phyloP scores from a whole-genome alignment of 2,797 vertebrate species.

The Tapera naevia region DNA sequence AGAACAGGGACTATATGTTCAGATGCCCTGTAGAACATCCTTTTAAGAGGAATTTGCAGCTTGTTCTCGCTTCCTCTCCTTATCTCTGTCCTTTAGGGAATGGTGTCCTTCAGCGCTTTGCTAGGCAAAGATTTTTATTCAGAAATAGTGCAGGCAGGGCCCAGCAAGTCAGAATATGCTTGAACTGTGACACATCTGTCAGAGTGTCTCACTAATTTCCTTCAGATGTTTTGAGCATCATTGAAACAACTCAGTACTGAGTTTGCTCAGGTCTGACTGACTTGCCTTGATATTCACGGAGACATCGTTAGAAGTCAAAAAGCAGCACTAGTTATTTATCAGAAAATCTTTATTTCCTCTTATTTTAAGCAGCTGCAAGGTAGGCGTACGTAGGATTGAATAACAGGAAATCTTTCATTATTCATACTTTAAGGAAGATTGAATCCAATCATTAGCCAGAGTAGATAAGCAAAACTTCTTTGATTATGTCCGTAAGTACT shows the following conservation, averaged over 20 bases:
- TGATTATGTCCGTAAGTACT: neutral
- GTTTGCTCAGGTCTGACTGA: neutral
- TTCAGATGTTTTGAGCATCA: neutral
- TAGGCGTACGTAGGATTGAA: neutral
- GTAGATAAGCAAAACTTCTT: neutral
- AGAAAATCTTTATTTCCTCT: neutral
- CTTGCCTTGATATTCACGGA: neutral
- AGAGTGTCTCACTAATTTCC: neutral
- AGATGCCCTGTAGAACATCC: rapidly evolving
- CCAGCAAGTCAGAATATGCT: neutral
- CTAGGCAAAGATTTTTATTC: neutral
- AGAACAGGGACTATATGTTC: neutral
- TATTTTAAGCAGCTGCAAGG: neutral
- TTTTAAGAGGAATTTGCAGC: neutral
- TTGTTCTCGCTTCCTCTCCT: neutral
- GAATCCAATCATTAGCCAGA: neutral
- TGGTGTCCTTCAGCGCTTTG: neutral
- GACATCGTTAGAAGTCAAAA: neutral
- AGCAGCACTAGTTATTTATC: neutral
- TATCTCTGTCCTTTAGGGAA: neutral
- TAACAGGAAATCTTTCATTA: neutral
- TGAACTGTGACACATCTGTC: neutral
- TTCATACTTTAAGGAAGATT: neutral
- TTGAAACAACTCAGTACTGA: neutral
- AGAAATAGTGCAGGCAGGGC: neutral